Evolutionary conservation across 2,888 invertebrate species (phyloP), one percentile per base, ranked within the genome.

Genomic region (Pseudanteris insignis): DNA sequence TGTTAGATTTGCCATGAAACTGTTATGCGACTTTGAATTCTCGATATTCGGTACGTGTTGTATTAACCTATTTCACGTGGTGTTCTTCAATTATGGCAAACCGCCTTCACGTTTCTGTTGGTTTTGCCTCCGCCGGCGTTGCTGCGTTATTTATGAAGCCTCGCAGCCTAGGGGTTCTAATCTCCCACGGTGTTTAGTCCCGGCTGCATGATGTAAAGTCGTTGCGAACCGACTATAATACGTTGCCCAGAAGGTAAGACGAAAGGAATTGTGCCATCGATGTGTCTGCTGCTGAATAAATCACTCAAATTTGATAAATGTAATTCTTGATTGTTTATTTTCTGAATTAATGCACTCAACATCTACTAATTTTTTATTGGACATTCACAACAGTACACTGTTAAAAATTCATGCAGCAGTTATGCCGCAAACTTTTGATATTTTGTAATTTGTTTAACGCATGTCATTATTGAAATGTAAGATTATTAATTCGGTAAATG

Each of bases 141-240:
- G 38, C 48, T 60, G 55, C 47, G 62, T 62, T 62, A 62, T 62
- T 62, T 62, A 57, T 62, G 55, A 62, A 62, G 37, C 57, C 43
- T 62, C 24, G 46, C 57, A 40, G 55, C 62, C 62, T 43, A 37
- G 62, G 57, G 57, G 62, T 62, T 57, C 51, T 62, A 62, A 62
- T 62, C 62, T 62, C 57, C 62, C 62, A 57, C 62, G 40, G 43
- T 62, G 62, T 62, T 62, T 57, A 62, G 55, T 37, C 57, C 21
- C 62, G 33, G 25, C 32, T 62, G 51, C 41, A 53, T 53, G 53
- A 53, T 57, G 57, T 50, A 62, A 46, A 32, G 30, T 30, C 28
- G 46, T 55, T 36, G 33, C 44, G 21, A 59, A 13, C 59, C 34
- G 26, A 41, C 32, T 37, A 51, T 55, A 61, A 51, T 62, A 47